Conservation (phyloP, 2,797 vertebrate species). For the Catamblyrhynchus diadema region DNA sequence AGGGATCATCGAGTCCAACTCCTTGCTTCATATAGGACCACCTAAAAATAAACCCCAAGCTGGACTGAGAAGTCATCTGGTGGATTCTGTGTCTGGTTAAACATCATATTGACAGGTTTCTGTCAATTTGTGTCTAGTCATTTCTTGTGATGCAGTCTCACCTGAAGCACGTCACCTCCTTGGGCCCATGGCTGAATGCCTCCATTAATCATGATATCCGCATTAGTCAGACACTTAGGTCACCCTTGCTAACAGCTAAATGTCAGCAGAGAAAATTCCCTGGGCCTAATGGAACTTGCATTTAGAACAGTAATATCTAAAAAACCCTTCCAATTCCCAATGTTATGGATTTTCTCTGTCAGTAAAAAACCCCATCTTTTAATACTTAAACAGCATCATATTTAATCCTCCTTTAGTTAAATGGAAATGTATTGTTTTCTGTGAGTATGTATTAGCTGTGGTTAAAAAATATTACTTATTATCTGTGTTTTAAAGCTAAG, state of each 20-base stretch:
- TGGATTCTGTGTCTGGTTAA: background rate
- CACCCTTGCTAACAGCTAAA: conserved; percentile 13
- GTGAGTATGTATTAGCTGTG: background rate
- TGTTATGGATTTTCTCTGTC: background rate
- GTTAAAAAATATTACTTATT: background rate
- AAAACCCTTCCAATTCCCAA: background rate
- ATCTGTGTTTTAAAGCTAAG: background rate
- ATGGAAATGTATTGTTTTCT: background rate
- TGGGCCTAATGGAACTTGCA: background rate
- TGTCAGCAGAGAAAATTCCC: conserved; percentile 33
- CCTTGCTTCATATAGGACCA: background rate
- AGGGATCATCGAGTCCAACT: background rate
- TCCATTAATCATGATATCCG: background rate
- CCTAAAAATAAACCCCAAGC: background rate
- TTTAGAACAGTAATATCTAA: background rate
- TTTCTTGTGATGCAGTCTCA: conserved; percentile 8
- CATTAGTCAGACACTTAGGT: conserved; percentile 42
- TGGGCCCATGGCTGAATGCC: background rate
- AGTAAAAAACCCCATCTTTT: background rate
- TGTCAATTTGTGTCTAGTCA: background rate
- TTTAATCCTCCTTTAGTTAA: background rate
- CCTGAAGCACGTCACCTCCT: background rate
- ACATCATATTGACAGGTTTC: background rate
- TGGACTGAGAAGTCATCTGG: background rate
- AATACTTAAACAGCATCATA: background rate